A percentile compares a stretch with the other conserved stretches of the same genome.
These are phyloP conservation scores for Syngnathus typhle DNA, from an alignment of 2,113 vertebrate genomes.

Conservation along the genomic window DNA sequence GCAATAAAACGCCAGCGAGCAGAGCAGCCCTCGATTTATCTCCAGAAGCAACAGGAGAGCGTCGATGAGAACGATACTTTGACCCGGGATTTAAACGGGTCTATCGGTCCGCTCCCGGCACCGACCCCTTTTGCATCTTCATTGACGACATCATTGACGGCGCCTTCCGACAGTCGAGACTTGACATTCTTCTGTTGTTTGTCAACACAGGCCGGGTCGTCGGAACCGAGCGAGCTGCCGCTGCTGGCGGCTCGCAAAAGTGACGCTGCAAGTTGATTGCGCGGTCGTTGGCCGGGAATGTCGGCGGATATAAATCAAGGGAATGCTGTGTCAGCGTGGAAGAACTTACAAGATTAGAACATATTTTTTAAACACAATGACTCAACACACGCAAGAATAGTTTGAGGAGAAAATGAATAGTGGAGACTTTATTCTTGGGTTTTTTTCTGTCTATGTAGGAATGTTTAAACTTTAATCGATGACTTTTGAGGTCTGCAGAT, in stretches of 20 bases:
- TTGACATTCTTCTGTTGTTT: slow-evolving; percentile 53
- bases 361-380: background rate
- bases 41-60: slow-evolving; percentile 57
- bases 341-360: background rate
- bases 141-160: slow-evolving; percentile 54
- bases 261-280: slow-evolving; percentile 12
- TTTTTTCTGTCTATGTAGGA: too few species aligned
- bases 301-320: slow-evolving; percentile 19
- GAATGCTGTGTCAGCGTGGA: slow-evolving; percentile 6
- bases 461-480: background rate
- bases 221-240: slow-evolving; percentile 36
- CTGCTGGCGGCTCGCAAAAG: slow-evolving; percentile 6
- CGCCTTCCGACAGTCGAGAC: slow-evolving; percentile 44
- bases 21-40: slow-evolving; percentile 51
- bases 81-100: slow-evolving; percentile 60
- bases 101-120: slow-evolving; percentile 46
- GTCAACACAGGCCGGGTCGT: slow-evolving; percentile 36
- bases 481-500: background rate
- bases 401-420: too few species aligned
- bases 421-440: too few species aligned
- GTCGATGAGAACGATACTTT: slow-evolving; percentile 54
- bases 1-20: slow-evolving; percentile 38
- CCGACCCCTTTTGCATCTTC: slow-evolving; percentile 4
- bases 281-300: slow-evolving; percentile 12
- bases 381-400: too few species aligned